Base-by-base conservation (phyloP, 2,888 invertebrate genomes). In the Papilio protenor region DNA sequence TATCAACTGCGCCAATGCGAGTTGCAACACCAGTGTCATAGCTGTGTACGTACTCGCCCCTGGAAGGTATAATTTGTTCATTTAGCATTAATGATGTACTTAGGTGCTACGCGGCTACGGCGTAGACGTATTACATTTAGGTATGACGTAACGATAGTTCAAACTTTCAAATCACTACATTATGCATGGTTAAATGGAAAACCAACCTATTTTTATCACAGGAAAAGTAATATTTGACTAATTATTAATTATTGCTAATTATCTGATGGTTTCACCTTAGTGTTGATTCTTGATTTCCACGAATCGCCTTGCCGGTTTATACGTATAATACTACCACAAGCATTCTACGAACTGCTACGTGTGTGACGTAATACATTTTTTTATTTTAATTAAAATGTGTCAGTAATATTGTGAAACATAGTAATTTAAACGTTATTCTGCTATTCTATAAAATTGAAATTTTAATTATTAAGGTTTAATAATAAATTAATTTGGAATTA, bases 1-100 rank as follows among this genome's bases (percentile, higher is more conserved):
- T 80, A 90, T 81, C 79, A 87, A 82, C 85, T 91, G 88, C 85
- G 88, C 87, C 84, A 92, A 81, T 81, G 86, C 85, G 80, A 90
- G 86, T 82, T 92, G 84, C 85, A 89, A 78, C 72, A 89, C 79
- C 84, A 87, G 85, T 5, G 87, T 85, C 52, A 90, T 77, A 59
- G 89, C 86, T 69, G 85, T 87, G 82, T 85, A 87, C 79, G 88
- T 79, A 78, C 83, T 89, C 57, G 88, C 83, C 71, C 91, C 93
- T 93, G 91, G 66, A 89, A 89, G 83, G 87, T 82, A 80, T 79
- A 77, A 78, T 47, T 66, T 72, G 72, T 75, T 18, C 21, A 47
- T 23, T 72, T 47, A 27, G 33, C 12, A 40, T 5, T 27, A 55
- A 21, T 33, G 8, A 33, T 70, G 6, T 1, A 2, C 14, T 59